Evolutionary conservation across 23 tunicate genomes (phyloP), one percentile per base, ranked within the genome.

Genomic region (Trididemnum clinides): DNA sequence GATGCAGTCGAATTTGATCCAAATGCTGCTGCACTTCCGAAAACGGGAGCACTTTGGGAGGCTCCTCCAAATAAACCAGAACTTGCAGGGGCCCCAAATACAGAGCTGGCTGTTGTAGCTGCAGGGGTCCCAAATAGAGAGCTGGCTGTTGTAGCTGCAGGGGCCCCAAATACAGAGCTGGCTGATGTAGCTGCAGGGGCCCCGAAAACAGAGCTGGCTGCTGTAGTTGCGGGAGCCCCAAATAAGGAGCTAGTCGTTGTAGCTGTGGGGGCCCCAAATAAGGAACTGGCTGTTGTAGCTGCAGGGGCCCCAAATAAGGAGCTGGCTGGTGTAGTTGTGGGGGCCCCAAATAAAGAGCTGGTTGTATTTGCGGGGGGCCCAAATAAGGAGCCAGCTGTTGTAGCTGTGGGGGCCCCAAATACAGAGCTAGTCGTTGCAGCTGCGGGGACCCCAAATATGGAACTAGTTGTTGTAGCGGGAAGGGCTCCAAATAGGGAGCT

Each of bases 301-400:
- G 75, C 6, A 5, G 75, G 75, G 5, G 71, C 25, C 5, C 84
- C 84, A 79, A 79, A 79, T 0, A 79, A 28, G 27, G 71, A 34
- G 25, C 26, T 33, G 44, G 50, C 34, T 1, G 78, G 25, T 29
- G 34, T 79, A 27, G 39, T 7, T 0, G 71, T 12, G 26, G 44
- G 1, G 33, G 71, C 71, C 4, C 33, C 21, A 54, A 30, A n/a
- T 28, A 49, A 58, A 28, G 64, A 35, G 33, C 49, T 79, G 5
- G 84, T 32, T 21, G 39, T 79, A 29, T 34, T 18, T 2, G 39
- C 82, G 33, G 26, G 26, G 4, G 27, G 4, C 23, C 26, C 26
- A 59, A 59, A 59, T 59, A 22, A 4, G 21, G 26, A 59, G 22
- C 26, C 4, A 21, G 69, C 27, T 4, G 23, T 31, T 6, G 37